Evolutionary conservation across 2,113 vertebrate genomes (phyloP).

Genomic region (Lichenostomus cassidix): DNA sequence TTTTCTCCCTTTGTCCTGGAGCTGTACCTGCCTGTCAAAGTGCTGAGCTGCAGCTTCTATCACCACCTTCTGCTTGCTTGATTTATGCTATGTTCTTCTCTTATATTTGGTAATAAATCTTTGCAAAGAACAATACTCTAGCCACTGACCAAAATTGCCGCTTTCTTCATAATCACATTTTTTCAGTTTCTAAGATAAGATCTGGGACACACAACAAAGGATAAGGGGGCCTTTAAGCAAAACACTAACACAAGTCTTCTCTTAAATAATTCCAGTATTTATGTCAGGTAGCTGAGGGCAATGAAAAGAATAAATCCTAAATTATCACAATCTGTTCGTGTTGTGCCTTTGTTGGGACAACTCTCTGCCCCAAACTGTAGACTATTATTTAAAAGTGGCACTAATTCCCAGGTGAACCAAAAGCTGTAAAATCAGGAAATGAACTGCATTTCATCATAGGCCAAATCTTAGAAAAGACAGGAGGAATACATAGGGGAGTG

Average conservation of each 20-base stretch:
- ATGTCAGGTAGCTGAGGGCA: not conserved
- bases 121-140: not conserved
- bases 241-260: not conserved
- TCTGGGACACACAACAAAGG: not conserved
- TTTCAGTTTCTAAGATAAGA: not conserved
- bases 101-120: not conserved
- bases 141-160: not conserved
- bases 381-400: not conserved
- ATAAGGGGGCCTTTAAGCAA: not conserved
- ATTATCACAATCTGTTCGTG: not conserved
- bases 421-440: not conserved
- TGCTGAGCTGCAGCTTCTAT: not conserved
- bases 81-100: not conserved
- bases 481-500: not conserved
- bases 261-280: not conserved
- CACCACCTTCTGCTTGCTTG: not conserved
- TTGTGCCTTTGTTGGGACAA: not conserved
- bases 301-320: not conserved
- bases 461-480: not conserved
- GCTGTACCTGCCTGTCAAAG: not conserved
- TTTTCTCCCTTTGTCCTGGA: not conserved
- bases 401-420: not conserved
- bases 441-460: not conserved
- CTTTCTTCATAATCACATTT: not conserved
- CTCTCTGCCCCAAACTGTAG: not conserved